Evolutionary conservation across 1,140 invertebrate genomes (phyloP).

Genomic region (Pectinophora gossypiella): DNA sequence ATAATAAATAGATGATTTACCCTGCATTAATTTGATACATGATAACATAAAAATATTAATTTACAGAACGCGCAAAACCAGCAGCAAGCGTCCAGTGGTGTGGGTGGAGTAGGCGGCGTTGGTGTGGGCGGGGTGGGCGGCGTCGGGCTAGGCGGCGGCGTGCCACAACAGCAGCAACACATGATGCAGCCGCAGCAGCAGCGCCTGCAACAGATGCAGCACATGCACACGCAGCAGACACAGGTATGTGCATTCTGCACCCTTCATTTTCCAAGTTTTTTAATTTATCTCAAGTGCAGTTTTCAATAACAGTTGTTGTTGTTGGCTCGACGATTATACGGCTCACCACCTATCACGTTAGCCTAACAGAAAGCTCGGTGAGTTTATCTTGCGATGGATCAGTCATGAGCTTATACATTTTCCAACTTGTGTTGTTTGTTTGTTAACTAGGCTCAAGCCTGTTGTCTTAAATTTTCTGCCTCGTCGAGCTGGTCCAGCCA

Average conservation of each 20-base stretch:
- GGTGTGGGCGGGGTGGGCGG: conserved; percentile 44
- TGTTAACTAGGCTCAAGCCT: no score
- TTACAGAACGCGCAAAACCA: conserved; percentile 69
- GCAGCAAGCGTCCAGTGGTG: conserved; percentile 52
- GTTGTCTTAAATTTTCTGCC: no score
- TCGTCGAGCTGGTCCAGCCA: no score
- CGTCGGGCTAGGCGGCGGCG: conserved; percentile 49
- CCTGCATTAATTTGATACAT: neutral
- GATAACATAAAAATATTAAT: neutral
- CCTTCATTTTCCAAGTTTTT: no score
- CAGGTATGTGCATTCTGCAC: conserved; percentile 36
- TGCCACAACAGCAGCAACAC: conserved; percentile 70
- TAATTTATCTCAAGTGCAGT: no score
- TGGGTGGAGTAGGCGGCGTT: conserved; percentile 46
- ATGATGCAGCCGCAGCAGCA: conserved; percentile 76
- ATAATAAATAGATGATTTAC: no score
- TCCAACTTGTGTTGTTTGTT: no score
- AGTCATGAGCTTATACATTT: neutral
- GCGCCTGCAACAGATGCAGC: conserved; percentile 72
- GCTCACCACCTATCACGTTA: no score
- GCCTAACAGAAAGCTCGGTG: no score
- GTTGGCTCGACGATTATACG: neutral
- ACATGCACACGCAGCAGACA: conserved; percentile 76
- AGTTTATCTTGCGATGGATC: no score
- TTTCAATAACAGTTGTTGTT: no score